phyloP scores from a whole-genome alignment of 2,888 invertebrate species.

The Zele albiditarsus region DNA sequence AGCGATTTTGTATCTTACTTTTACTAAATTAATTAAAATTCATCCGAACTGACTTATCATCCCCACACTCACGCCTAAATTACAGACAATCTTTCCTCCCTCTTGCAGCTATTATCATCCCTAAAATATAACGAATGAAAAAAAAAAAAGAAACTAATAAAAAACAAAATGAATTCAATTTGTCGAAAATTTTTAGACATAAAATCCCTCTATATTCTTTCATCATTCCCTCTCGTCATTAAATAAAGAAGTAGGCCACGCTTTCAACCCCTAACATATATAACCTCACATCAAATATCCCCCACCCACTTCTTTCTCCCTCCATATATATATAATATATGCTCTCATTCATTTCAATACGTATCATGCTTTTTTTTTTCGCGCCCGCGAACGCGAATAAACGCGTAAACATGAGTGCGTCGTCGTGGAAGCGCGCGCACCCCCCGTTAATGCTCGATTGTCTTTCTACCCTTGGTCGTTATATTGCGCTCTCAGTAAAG shows the following conservation, averaged over 20 bases:
- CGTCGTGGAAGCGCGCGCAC: constrained; percentile 30
- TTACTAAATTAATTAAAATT: too few relatives aligned
- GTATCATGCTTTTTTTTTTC: background rate
- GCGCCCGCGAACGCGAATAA: background rate
- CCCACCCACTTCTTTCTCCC: background rate
- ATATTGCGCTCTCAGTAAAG: background rate
- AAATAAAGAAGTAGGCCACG: background rate
- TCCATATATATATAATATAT: background rate
- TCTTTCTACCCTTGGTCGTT: constrained; percentile 22
- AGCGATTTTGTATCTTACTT: too few relatives aligned
- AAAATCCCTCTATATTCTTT: too few relatives aligned
- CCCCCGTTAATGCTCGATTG: constrained; percentile 5
- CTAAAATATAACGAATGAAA: too few relatives aligned
- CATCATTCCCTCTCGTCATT: too few relatives aligned
- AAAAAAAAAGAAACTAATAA: too few relatives aligned
- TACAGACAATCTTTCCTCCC: too few relatives aligned
- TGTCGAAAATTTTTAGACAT: too few relatives aligned
- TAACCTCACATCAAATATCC: constrained; percentile 1
- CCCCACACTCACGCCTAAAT: too few relatives aligned
- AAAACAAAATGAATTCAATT: too few relatives aligned
- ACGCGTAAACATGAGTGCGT: constrained; percentile 24
- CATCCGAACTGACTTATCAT: too few relatives aligned
- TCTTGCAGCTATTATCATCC: too few relatives aligned
- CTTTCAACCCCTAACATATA: background rate
- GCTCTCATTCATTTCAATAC: background rate